Base-by-base conservation (phyloP, 2,888 invertebrate species). In the Diplazon laetatorius region DNA sequence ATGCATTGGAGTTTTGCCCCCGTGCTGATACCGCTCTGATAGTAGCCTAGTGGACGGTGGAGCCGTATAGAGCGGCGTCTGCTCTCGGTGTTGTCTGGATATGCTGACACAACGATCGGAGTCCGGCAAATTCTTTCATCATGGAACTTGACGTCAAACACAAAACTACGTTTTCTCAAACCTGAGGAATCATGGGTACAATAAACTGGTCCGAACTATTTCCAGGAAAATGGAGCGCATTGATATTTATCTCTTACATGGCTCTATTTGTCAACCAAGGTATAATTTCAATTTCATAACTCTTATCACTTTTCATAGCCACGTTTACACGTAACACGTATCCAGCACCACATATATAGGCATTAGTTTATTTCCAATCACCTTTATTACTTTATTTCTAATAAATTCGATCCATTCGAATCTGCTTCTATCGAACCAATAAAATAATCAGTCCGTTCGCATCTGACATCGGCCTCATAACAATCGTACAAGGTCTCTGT, bases 261-360 rank as follows among this genome's bases (percentile, higher is more conserved):
- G 94, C 95, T 82, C 92, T 98, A 69, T 98, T 98, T 91, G 95
- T 98, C 66, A 97, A 96, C 89, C 98, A 98, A 95, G 98, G 98
- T 97, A 93, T n/a, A n/a, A n/a, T n/a, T n/a, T n/a, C n/a, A n/a
- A n/a, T n/a, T n/a, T n/a, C n/a, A n/a, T n/a, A n/a, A n/a, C n/a
- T n/a, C 9, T 22, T 30, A 10, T 30, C 2, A 30, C 8, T 2
- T 55, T 55, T 52, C 9, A n/a, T 3, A n/a, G 4, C n/a, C n/a
- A 1, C 14, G 25, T 30, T 6, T 48, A 16, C 1, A 48, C 10
- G n/a, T n/a, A n/a, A n/a, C n/a, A 30, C 30, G 30, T 30, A 2
- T 5, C 30, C 2, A 6, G 30, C 30, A 30, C 4, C 6, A 5
- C 4, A 6, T 5, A 30, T 30, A 30, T 30, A 30, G 2, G 30